Evolutionary conservation across 2,888 invertebrate genomes (phyloP), one percentile per base, ranked within the genome.

Genomic region (Tenthredo amoena): DNA sequence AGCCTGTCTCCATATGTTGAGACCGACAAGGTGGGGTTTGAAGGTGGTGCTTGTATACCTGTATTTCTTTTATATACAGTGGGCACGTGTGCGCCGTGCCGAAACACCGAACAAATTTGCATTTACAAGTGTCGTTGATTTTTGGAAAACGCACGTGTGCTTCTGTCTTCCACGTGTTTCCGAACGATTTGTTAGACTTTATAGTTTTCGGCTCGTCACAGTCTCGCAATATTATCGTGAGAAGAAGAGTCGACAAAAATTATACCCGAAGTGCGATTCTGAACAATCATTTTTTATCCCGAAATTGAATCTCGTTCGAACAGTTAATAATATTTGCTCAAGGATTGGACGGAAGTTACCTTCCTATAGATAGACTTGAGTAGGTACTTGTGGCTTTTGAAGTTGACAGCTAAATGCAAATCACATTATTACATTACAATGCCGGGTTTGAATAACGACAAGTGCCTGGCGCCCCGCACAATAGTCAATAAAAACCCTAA

Each of bases 401-500:
- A 62, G 34, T 37, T 43, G 31, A 58, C 34, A 40, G 18, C 31
- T 12, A n/a, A 83, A 83, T 83, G 83, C 43, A 83, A 83, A 83
- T 83, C 34, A 40, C 58, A 40, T 65, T 83, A 83, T 83, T 68
- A 50, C 83, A 68, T 71, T 83, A 83, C 83, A 83, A 83, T 83
- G 83, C 18, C 18, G 18, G 9, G 71, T 68, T 81, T 83, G 68
- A 83, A 83, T 83, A 15, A 43, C 83, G 83, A 83, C 83, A 83
- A 83, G 83, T 83, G 83, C 68, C 47, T 31, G 71, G 50, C 47
- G 47, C 26, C 47, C 81, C 83, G 50, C 83, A 71, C 50, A 83
- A 83, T 83, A 10, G 68, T 31, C 18, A 83, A 65, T 83, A 83
- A 21, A 65, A 43, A 58, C 43, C 43, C n/a, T 83, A 3, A 68